Conservation (phyloP, 2,888 invertebrate genomes). For the Cantharis rufa region DNA sequence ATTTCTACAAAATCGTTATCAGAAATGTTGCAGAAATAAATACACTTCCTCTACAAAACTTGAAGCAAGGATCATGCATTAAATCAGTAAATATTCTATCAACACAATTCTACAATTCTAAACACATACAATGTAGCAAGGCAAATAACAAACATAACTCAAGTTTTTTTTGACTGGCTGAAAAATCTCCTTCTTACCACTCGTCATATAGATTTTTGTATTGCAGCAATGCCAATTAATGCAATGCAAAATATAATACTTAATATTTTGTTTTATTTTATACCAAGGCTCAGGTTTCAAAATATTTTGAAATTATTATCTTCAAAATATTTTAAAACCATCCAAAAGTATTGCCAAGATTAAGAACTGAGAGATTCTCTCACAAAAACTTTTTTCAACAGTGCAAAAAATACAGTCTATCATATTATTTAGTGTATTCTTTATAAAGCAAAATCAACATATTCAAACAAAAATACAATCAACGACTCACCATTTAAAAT, state of each 20-base stretch:
- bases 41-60: not conserved
- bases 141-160: not conserved
- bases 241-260: not conserved
- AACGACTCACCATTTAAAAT: not conserved
- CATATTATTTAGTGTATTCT: not conserved
- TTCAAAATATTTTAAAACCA: not conserved
- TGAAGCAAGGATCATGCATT: not conserved
- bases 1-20: not conserved
- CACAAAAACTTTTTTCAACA: not conserved
- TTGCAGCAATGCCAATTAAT: not conserved
- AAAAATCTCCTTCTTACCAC: not conserved
- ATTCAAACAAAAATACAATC: not conserved
- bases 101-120: not conserved
- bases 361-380: not conserved
- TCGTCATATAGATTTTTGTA: not conserved
- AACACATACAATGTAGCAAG: not conserved
- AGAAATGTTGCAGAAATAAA: not conserved
- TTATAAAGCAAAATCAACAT: not conserved
- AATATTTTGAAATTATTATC: not conserved
- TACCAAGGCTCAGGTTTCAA: not conserved
- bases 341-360: not conserved
- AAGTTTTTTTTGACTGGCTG: not conserved
- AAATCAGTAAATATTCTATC: not conserved
- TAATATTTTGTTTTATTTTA: not conserved
- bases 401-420: not conserved